These are phyloP conservation scores for Synanthedon myopaeformis DNA, from an alignment of 2,888 invertebrate species.

Conservation along the genomic window DNA sequence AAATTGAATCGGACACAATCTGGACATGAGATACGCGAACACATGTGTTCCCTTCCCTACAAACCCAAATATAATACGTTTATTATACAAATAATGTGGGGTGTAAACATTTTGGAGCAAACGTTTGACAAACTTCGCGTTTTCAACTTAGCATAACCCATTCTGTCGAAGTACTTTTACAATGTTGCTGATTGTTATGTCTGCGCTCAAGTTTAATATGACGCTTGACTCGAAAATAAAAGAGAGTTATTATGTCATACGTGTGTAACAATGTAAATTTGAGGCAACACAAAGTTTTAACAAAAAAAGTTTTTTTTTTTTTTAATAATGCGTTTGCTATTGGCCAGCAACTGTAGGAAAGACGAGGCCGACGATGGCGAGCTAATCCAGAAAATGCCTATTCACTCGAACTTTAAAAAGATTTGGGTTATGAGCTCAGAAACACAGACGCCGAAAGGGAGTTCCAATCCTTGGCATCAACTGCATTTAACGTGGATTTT, in stretches of 20 bases:
- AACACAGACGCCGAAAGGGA: too few relatives aligned
- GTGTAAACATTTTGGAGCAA: conserved; percentile 13
- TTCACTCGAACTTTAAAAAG: too few relatives aligned
- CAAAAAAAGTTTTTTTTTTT: too few relatives aligned
- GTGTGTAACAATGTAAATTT: too few relatives aligned
- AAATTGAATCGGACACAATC: conserved; percentile 65
- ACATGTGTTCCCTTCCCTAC: conserved; percentile 37
- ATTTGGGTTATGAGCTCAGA: too few relatives aligned
- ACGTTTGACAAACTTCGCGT: neutral
- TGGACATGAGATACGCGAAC: conserved; percentile 29
- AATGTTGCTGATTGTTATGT: conserved; percentile 19
- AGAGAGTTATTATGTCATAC: neutral
- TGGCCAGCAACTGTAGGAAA: too few relatives aligned
- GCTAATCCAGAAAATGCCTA: too few relatives aligned
- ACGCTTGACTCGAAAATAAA: conserved; percentile 1
- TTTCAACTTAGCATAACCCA: neutral
- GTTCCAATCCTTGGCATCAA: too few relatives aligned
- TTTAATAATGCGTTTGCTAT: too few relatives aligned
- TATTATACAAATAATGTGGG: conserved; percentile 16
- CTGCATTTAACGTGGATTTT: too few relatives aligned
- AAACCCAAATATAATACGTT: conserved; percentile 26
- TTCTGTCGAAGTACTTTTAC: conserved; percentile 7
- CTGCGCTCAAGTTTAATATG: conserved; percentile 6
- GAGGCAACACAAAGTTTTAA: too few relatives aligned
- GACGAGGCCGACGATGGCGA: too few relatives aligned